Evolutionary conservation across 2,797 vertebrate species (phyloP).

Genomic region (Gallirallus australis): DNA sequence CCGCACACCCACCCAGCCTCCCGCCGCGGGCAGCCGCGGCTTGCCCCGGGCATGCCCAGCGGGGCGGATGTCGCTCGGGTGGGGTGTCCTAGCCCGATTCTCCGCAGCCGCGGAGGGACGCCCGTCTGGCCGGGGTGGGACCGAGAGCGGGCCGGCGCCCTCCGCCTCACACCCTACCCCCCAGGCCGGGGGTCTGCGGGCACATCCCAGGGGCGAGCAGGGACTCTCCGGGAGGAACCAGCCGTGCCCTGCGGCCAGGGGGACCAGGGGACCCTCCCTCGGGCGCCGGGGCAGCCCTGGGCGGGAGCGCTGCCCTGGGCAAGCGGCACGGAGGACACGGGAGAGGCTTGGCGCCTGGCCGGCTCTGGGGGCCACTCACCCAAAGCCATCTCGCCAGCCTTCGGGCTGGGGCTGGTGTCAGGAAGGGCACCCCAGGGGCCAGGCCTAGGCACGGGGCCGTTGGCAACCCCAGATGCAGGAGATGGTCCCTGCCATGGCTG

Average conservation of each 20-base stretch:
- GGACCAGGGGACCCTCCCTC: background rate
- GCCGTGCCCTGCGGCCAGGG: background rate
- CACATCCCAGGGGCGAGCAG: background rate
- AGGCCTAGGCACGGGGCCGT: background rate
- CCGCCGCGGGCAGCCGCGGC: no score
- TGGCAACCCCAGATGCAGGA: fast-evolving
- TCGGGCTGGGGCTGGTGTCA: background rate
- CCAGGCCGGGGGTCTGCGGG: background rate
- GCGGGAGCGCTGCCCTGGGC: background rate
- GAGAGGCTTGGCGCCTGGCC: no score
- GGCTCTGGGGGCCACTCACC: no score
- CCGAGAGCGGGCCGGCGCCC: background rate
- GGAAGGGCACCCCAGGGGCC: background rate
- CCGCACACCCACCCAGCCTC: no score
- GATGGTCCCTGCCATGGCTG: no score
- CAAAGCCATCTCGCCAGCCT: no score
- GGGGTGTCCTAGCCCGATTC: background rate
- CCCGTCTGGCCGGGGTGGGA: background rate
- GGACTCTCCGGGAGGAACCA: background rate
- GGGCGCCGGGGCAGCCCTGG: background rate
- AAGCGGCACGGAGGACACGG: fast-evolving
- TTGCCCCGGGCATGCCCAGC: no score
- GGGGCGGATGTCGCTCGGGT: background rate
- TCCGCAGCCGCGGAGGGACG: background rate
- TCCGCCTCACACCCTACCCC: background rate